These are phyloP conservation scores for Pygocentrus nattereri DNA, from an alignment of 2,797 vertebrate genomes.

Conservation along the genomic window DNA sequence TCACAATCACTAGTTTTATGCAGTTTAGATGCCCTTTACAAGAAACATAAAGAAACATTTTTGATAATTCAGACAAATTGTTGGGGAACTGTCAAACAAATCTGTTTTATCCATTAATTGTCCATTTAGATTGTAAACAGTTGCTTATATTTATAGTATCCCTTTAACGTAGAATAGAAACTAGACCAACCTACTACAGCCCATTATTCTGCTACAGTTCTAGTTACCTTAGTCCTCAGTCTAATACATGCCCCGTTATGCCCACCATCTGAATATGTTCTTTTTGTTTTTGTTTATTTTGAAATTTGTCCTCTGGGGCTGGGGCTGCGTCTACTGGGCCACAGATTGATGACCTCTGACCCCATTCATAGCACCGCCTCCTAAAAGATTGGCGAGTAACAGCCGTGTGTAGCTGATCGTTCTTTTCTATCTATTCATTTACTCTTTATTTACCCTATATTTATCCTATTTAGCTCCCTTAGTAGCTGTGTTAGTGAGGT, in stretches of 20 bases:
- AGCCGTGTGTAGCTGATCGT: slow-evolving; percentile 53
- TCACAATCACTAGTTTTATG: neutral
- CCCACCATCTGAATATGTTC: slow-evolving; percentile 62
- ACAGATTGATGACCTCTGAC: slow-evolving; percentile 76
- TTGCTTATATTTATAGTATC: neutral
- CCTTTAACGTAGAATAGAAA: slow-evolving; percentile 12
- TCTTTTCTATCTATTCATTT: slow-evolving; percentile 36
- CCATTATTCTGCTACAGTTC: slow-evolving; percentile 16
- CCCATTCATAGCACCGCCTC: slow-evolving; percentile 59
- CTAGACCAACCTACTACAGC: slow-evolving; percentile 4
- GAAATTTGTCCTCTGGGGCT: slow-evolving; percentile 37
- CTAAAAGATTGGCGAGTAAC: slow-evolving; percentile 79
- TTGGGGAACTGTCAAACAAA: slow-evolving; percentile 16
- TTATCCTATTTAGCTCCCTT: neutral
- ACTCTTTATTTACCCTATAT: slow-evolving; percentile 9
- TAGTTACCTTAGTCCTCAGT: slow-evolving; percentile 17
- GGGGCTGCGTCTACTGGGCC: slow-evolving; percentile 59
- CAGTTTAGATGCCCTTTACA: neutral
- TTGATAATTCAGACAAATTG: neutral
- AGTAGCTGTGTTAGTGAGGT: slow-evolving; percentile 53
- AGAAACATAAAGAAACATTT: neutral
- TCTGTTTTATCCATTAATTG: neutral
- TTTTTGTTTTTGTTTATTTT: slow-evolving; percentile 50
- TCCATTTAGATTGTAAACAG: neutral
- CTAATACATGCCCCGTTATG: slow-evolving; percentile 46